Evolutionary conservation across 2,888 invertebrate species (phyloP).

Genomic region (Serripes groenlandicus): DNA sequence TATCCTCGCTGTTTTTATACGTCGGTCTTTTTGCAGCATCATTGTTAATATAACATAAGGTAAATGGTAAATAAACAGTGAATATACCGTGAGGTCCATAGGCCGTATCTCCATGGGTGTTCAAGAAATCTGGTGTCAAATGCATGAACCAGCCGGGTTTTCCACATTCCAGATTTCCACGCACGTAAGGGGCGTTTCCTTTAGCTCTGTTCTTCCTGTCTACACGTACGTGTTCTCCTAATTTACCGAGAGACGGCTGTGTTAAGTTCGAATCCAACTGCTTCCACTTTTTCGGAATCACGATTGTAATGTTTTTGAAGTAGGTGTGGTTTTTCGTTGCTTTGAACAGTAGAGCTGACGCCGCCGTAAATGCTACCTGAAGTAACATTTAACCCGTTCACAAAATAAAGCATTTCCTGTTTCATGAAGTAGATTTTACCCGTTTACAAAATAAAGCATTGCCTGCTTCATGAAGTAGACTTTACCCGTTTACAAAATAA

Average conservation of each 20-base stretch:
- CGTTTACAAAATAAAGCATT: no score
- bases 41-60: no score
- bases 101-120: background rate
- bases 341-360: conserved; percentile 88
- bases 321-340: conserved; percentile 87
- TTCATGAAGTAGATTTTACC: no score
- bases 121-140: conserved; percentile 3
- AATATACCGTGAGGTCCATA: background rate
- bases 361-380: conserved; percentile 88
- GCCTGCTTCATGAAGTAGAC: no score
- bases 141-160: background rate
- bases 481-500: no score
- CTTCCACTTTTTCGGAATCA: conserved; percentile 89
- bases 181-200: background rate
- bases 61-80: no score
- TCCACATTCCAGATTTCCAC: background rate
- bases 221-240: background rate
- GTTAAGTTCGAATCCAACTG: background rate
- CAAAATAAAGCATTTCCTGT: no score
- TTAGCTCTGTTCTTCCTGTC: background rate
- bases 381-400: conserved; percentile 15
- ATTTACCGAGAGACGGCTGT: background rate
- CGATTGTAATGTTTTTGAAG: conserved; percentile 88
- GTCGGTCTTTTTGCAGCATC: no score
- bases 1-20: no score